Evolutionary conservation across 23 tunicate genomes (phyloP), one percentile per base, ranked within the genome.

Genomic region (Styela clava): DNA sequence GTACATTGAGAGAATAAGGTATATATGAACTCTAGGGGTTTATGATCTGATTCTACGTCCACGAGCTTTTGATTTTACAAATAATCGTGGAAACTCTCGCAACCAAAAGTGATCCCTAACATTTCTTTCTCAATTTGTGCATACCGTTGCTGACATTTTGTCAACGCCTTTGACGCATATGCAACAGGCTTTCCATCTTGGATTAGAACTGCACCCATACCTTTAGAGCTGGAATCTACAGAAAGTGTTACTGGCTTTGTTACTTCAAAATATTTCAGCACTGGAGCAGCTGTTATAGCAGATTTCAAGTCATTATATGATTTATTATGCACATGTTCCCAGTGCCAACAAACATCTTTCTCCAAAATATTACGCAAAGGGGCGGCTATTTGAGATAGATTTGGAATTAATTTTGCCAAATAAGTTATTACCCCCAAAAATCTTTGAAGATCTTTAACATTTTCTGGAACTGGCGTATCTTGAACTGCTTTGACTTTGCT

Each of bases 1-100:
- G 37, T 21, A 86, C 61, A 2, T 64, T 56, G 24, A 86, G 51
- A 28, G 64, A 65, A 72, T 86, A 86, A 33, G 82, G 85, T 34
- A n/a, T n/a, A n/a, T n/a, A n/a, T 81, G 90, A 24, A 86, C 34
- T 29, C 56, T 51, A 85, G n/a, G n/a, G 79, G 84, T 70, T 85
- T 85, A 61, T 85, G 83, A 61, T 85, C 89, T 20, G 69, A 68
- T 44, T 84, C 79, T 12, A 79, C 79, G 24, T 12, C 9, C 12
- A 44, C 56, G 56, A 44, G 9, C 56, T 44, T 44, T 12, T 44
- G 56, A 12, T 12, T 12, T 5, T 44, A 44, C 56, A 44, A 44
- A 12, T 44, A 44, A 44, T 44, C 56, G 56, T 12, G 56, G 12
- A 44, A 44, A 44, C 56, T 7, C 56, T 44, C 56, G 12, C 56